Conservation (phyloP, 30 jellyfish, hydroid and myxozoan species). For the Cassiopea andromeda region DNA sequence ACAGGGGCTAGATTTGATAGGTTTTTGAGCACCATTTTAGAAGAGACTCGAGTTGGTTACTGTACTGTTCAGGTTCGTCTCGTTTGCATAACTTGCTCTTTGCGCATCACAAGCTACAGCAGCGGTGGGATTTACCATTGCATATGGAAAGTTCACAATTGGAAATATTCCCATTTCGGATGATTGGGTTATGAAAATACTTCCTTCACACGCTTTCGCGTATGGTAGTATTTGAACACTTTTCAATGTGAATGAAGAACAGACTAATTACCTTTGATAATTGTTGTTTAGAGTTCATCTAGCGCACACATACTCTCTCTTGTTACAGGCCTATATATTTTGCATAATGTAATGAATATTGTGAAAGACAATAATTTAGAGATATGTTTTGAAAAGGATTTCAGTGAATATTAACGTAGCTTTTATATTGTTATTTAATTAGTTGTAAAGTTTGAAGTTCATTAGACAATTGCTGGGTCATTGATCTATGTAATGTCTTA, state of each 20-base stretch:
- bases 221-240: constrained; percentile 22
- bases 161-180: not conserved
- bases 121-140: constrained; percentile 6
- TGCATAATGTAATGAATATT: too few species aligned
- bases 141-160: not conserved
- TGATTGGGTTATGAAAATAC: constrained; percentile 17
- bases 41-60: not conserved
- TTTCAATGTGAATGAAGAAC: not conserved
- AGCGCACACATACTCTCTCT: too few species aligned
- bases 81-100: not conserved
- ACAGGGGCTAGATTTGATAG: not conserved
- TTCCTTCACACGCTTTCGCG: constrained; percentile 20
- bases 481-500: too few species aligned
- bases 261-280: too few species aligned
- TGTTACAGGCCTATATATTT: too few species aligned
- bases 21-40: not conserved
- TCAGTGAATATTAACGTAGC: too few species aligned
- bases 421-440: too few species aligned
- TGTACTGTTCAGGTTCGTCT: not conserved
- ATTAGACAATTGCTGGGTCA: too few species aligned
- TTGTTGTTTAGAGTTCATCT: too few species aligned
- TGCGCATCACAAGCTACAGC: constrained; percentile 1
- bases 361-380: too few species aligned
- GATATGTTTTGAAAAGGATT: too few species aligned
- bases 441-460: too few species aligned